A percentile compares a stretch with the other conserved stretches of the same genome.
Conservation (phyloP, 1,140 invertebrate species). For the Aphaenogaster rudis region DNA sequence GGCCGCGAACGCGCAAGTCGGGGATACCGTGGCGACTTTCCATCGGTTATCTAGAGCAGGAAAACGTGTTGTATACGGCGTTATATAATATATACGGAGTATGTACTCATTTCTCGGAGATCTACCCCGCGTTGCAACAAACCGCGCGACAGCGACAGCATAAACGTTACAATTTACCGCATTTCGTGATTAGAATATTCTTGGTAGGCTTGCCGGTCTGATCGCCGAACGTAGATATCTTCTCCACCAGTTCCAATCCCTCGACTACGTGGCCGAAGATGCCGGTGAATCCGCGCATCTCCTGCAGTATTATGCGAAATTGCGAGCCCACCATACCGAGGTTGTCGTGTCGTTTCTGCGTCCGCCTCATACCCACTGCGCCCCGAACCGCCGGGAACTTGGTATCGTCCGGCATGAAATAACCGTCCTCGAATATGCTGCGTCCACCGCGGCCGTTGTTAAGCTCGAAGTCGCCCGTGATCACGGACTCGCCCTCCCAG, state of each 20-base stretch:
- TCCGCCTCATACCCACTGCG: constrained; percentile 93
- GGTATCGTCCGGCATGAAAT: constrained; percentile 94
- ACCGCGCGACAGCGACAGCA: constrained; percentile 49
- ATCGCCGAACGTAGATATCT: constrained; percentile 92
- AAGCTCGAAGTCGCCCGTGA: constrained; percentile 93
- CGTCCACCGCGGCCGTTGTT: constrained; percentile 94
- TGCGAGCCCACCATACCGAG: constrained; percentile 94
- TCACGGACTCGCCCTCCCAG: constrained; percentile 93
- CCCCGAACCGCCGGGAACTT: constrained; percentile 92
- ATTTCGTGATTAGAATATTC: constrained; percentile 92
- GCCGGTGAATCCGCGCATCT: constrained; percentile 93
- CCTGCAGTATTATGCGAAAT: constrained; percentile 93
- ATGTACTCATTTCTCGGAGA: constrained; percentile 13
- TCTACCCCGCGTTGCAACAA: constrained; percentile 39
- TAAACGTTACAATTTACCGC: constrained; percentile 90
- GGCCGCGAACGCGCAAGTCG: constrained; percentile 30
- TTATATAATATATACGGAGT: constrained; percentile 43
- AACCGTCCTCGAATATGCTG: constrained; percentile 92
- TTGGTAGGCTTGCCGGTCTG: constrained; percentile 92
- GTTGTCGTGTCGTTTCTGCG: constrained; percentile 93
- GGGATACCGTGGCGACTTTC: constrained; percentile 68
- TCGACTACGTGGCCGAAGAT: constrained; percentile 94
- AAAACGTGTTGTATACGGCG: constrained; percentile 72
- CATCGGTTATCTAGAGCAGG: constrained; percentile 70
- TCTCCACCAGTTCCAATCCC: constrained; percentile 93